These are phyloP conservation scores for Trachymyrmex cornetzi DNA, from an alignment of 1,140 invertebrate genomes.

Conservation along the genomic window DNA sequence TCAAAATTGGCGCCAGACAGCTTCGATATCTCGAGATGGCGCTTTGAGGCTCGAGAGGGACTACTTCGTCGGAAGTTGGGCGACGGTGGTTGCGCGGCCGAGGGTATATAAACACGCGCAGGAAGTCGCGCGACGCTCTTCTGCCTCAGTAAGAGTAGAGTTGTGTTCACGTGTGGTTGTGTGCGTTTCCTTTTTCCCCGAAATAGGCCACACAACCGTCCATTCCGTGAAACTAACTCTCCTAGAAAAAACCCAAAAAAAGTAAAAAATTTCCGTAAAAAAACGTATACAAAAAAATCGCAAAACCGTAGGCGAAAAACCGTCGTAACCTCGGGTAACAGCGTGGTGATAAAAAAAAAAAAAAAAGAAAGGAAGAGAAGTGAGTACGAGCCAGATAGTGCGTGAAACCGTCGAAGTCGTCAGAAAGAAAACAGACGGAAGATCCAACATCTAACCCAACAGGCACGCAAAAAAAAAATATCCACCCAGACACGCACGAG, in stretches of 20 bases:
- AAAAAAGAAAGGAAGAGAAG: background rate
- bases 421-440: background rate
- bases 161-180: conserved; percentile 89
- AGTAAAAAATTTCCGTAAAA: conserved; percentile 82
- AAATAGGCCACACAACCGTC: conserved; percentile 93
- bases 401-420: conserved; percentile 6
- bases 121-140: conserved; percentile 82
- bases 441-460: conserved; percentile 31
- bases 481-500: conserved; percentile 2
- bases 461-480: conserved; percentile 68
- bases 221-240: conserved; percentile 92
- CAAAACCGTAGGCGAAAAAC: conserved; percentile 84
- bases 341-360: conserved; percentile 66
- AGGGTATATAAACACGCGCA: conserved; percentile 83
- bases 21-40: conserved; percentile 16
- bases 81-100: conserved; percentile 49
- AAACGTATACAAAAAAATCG: conserved; percentile 85
- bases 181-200: conserved; percentile 84
- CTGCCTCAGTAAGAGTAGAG: conserved; percentile 89
- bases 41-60: background rate
- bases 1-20: background rate
- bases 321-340: conserved; percentile 64
- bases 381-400: conserved; percentile 1
- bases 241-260: conserved; percentile 91
- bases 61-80: conserved; percentile 67